Evolutionary conservation across 2,797 vertebrate genomes (phyloP).

Genomic region (Anabas testudineus): DNA sequence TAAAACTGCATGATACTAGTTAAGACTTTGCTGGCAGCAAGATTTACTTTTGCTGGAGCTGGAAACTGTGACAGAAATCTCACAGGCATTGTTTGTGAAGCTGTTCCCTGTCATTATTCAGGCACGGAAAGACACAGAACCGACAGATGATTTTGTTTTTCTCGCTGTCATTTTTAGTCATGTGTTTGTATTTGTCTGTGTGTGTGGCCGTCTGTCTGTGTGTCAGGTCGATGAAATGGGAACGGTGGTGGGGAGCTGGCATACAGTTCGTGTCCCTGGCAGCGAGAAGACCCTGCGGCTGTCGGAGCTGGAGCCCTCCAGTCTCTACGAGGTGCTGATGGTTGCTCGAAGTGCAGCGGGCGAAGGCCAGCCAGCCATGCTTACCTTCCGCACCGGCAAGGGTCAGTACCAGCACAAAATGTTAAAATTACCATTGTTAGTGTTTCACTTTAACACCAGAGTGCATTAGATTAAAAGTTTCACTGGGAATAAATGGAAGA

Average conservation of each 20-base stretch:
- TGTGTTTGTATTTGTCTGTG: conserved; percentile 50
- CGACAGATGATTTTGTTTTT: conserved; percentile 45
- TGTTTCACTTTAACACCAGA: background rate
- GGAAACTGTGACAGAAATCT: conserved; percentile 74
- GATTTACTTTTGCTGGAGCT: conserved; percentile 31
- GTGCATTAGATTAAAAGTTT: conserved; percentile 8
- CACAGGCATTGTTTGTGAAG: conserved; percentile 49
- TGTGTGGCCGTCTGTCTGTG: conserved; percentile 38
- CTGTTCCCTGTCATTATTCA: conserved; percentile 43
- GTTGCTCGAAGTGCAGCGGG: conserved; percentile 92
- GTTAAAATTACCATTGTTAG: background rate
- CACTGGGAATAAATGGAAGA: conserved; percentile 20
- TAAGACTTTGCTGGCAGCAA: conserved; percentile 61
- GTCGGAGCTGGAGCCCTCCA: conserved; percentile 92
- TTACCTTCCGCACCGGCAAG: conserved; percentile 97
- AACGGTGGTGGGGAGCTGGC: conserved; percentile 87
- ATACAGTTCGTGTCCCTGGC: conserved; percentile 94
- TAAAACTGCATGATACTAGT: conserved; percentile 61
- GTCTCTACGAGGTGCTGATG: conserved; percentile 97
- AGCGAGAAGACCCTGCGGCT: conserved; percentile 94
- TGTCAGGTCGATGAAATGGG: conserved; percentile 89
- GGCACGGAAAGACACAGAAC: conserved; percentile 23
- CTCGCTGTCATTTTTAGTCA: conserved; percentile 38
- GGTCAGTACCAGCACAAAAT: conserved; percentile 79
- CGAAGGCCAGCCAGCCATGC: conserved; percentile 96